Conservation (phyloP, 2,113 vertebrate species). For the Sakesphorus luctuosus region DNA sequence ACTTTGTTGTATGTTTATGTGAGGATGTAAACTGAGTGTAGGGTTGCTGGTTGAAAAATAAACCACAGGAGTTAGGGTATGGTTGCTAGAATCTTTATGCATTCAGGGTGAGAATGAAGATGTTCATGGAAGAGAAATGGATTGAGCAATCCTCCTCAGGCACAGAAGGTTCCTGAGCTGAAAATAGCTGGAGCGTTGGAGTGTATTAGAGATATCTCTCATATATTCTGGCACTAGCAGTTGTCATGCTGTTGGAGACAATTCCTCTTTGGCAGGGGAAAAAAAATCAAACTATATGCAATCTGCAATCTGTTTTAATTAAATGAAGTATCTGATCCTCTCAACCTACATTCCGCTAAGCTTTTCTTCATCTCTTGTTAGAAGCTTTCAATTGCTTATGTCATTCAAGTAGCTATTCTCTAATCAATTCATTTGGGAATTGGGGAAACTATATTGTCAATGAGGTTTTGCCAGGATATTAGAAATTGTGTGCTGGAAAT, state of each 20-base stretch:
- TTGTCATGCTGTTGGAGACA: conserved; percentile 37
- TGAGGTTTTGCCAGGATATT: background rate
- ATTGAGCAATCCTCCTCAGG: background rate
- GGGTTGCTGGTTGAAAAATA: background rate
- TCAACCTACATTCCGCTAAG: background rate
- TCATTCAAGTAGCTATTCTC: background rate
- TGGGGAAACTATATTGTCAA: background rate
- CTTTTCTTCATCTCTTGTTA: background rate
- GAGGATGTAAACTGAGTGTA: background rate
- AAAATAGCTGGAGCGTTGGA: conserved; percentile 40
- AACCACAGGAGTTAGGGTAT: background rate
- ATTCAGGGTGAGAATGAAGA: background rate
- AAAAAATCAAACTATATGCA: conserved; percentile 35
- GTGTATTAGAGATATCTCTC: conserved; percentile 26
- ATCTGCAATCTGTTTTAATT: conserved; percentile 61
- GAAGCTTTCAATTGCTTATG: background rate
- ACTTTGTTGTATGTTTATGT: background rate
- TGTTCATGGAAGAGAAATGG: background rate
- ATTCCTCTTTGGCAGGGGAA: conserved; percentile 17
- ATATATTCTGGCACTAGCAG: conserved; percentile 28
- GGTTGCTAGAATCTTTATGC: background rate
- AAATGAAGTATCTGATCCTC: conserved; percentile 19
- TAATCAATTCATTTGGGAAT: background rate
- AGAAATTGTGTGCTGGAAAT: background rate
- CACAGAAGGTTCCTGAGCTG: conserved; percentile 8